A percentile compares a stretch with the other conserved stretches of the same genome.
Evolutionary conservation across 2,797 vertebrate genomes (phyloP).

Genomic region (Sciaenops ocellatus): DNA sequence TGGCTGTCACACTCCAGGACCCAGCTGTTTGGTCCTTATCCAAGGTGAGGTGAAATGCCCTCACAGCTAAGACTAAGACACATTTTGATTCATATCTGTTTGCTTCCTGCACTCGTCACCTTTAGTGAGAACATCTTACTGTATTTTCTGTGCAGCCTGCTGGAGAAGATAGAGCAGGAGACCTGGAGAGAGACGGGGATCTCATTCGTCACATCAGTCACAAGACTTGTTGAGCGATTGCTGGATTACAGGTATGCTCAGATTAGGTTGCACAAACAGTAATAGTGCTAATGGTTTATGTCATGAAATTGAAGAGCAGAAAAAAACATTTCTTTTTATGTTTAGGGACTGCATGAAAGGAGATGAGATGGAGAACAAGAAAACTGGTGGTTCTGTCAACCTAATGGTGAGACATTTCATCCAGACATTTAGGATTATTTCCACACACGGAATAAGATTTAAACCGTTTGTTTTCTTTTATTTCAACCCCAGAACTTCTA

Average conservation of each 20-base stretch:
- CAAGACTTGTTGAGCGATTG: conserved; percentile 96
- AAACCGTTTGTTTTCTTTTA: neutral
- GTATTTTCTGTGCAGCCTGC: conserved; percentile 83
- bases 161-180: conserved; percentile 99
- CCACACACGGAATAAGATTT: neutral
- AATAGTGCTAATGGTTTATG: neutral
- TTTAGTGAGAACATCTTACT: conserved; percentile 15
- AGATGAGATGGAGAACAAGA: conserved; percentile 98
- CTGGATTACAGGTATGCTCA: conserved; percentile 94
- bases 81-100: conserved; percentile 25
- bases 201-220: conserved; percentile 98
- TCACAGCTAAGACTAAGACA: neutral
- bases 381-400: conserved; percentile 96
- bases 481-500: conserved; percentile 93
- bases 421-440: conserved; percentile 6
- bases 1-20: conserved; percentile 85
- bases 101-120: neutral
- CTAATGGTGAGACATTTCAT: conserved; percentile 90
- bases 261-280: neutral
- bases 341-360: conserved; percentile 99
- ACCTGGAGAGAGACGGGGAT: conserved; percentile 98
- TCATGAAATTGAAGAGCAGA: conserved; percentile 6
- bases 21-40: conserved; percentile 98
- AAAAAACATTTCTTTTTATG: conserved; percentile 21
- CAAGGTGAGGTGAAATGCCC: conserved; percentile 87